Conservation (phyloP, 92 coral and sea anemone genomes). For the Porites divaricata region DNA sequence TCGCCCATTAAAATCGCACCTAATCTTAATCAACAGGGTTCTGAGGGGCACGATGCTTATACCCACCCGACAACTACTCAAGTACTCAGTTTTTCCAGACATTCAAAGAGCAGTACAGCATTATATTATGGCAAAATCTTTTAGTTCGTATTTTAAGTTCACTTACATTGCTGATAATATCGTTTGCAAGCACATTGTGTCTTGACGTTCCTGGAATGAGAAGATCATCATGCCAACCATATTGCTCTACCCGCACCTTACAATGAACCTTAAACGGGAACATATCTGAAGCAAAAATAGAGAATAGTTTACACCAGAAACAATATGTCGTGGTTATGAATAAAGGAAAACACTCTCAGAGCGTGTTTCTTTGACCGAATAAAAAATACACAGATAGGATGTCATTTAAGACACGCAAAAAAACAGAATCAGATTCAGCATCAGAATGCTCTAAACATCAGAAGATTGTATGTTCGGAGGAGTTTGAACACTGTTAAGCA, state of each 20-base stretch:
- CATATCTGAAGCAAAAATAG: not conserved
- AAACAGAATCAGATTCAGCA: too few species aligned
- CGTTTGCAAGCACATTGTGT: conserved; percentile 10
- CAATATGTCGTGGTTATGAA: not conserved
- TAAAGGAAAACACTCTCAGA: too few species aligned
- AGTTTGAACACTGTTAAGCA: too few species aligned
- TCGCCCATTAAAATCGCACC: not conserved
- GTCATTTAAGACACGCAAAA: too few species aligned
- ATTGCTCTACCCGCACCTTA: not conserved
- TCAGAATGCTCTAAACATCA: too few species aligned
- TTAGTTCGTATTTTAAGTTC: not conserved
- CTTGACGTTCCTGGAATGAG: conserved; percentile 5
- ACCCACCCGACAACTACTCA: too few species aligned
- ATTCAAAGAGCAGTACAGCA: not conserved
- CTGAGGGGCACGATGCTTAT: too few species aligned
- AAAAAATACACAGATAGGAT: too few species aligned
- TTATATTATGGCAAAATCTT: not conserved
- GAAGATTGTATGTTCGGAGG: too few species aligned
- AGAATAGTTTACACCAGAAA: not conserved
- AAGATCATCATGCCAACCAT: conserved; percentile 16
- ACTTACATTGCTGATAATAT: conserved; percentile 30
- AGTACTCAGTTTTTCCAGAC: too few species aligned
- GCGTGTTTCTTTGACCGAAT: too few species aligned
- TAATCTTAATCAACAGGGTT: too few species aligned
- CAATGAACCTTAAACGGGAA: conserved; percentile 1